Evolutionary conservation across 2,888 invertebrate genomes (phyloP).

Genomic region (Cantharis rustica): DNA sequence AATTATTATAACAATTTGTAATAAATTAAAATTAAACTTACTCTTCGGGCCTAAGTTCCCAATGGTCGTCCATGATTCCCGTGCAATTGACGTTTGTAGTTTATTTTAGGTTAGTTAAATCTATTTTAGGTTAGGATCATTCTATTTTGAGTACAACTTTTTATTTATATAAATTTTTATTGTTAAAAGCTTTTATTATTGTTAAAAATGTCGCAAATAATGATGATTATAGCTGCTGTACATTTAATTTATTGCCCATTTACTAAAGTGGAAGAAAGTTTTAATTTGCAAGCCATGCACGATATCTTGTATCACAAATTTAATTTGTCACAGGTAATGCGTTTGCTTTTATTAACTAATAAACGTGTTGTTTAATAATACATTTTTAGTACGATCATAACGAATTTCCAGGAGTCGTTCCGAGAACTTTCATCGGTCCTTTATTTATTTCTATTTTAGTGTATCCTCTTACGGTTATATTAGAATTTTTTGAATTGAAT

Average conservation of each 20-base stretch:
- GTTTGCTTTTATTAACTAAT: constrained; percentile 10
- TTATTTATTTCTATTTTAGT: constrained; percentile 78
- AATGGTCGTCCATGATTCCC: background rate
- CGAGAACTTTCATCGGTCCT: constrained; percentile 94
- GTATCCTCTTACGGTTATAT: constrained; percentile 72
- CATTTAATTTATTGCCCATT: constrained; percentile 90
- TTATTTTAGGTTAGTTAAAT: constrained; percentile 12
- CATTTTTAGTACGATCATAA: constrained; percentile 91
- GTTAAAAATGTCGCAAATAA: constrained; percentile 70
- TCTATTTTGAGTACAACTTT: constrained; percentile 44
- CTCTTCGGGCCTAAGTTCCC: background rate
- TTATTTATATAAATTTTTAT: constrained; percentile 43
- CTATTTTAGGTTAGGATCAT: constrained; percentile 42
- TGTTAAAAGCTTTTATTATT: constrained; percentile 22
- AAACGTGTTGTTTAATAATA: background rate
- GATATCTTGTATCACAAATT: constrained; percentile 89
- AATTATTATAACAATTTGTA: background rate
- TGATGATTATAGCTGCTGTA: constrained; percentile 75
- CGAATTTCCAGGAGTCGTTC: constrained; percentile 97
- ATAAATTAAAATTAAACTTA: background rate
- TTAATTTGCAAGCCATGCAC: constrained; percentile 97
- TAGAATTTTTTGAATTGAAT: constrained; percentile 70
- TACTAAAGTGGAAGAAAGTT: constrained; percentile 99
- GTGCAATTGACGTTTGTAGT: background rate
- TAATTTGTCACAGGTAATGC: constrained; percentile 80